Evolutionary conservation across 35 echinoderm and acorn worm genomes (phyloP).

Genomic region (Heliocidaris tuberculata): DNA sequence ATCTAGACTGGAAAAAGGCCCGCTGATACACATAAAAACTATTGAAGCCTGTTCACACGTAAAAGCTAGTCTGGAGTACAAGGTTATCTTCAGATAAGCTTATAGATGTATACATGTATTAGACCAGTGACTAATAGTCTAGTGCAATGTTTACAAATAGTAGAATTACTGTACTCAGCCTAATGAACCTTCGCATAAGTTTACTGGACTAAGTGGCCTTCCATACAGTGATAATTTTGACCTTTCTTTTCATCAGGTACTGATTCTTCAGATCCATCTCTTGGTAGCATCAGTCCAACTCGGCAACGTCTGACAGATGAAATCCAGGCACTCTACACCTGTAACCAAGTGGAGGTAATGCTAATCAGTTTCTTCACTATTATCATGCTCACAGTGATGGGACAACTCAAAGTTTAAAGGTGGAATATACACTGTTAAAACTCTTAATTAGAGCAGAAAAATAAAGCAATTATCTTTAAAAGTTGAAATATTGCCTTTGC

Average conservation of each 20-base stretch:
- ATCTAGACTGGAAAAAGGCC: no score
- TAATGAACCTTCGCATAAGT: not conserved
- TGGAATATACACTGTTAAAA: not conserved
- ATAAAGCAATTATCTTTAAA: not conserved
- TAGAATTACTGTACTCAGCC: no score
- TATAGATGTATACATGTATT: no score
- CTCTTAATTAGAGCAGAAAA: not conserved
- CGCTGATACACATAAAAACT: no score
- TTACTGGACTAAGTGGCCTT: not conserved
- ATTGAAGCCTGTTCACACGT: no score
- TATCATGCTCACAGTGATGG: not conserved
- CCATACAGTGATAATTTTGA: not conserved
- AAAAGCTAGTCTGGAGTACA: no score
- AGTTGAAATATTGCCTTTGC: not conserved
- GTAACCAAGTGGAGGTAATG: conserved; percentile 24
- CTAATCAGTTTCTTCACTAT: not conserved
- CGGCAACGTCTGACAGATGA: conserved; percentile 64
- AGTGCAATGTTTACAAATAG: no score
- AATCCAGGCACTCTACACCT: conserved; percentile 73
- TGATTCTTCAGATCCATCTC: conserved; percentile 37
- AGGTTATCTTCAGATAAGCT: no score
- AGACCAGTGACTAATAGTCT: no score
- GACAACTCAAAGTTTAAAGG: not conserved
- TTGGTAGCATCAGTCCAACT: conserved; percentile 48
- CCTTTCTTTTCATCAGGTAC: conserved; percentile 1